Percentiles rank a stretch among this genome's conserved stretches.
Evolutionary conservation across 2,113 vertebrate species (phyloP).

Genomic region (Meriones unguiculatus): DNA sequence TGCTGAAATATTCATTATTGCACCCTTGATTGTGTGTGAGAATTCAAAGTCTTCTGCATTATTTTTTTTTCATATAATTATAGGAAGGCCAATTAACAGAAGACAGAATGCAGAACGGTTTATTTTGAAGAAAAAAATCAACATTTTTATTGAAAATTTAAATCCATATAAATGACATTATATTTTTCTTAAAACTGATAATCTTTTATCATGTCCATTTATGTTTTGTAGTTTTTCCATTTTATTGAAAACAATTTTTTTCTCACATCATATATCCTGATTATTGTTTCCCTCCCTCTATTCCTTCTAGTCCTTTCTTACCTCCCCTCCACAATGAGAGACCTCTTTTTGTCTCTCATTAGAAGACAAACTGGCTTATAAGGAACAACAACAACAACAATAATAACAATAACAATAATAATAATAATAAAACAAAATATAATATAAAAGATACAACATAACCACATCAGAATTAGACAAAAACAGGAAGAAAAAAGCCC

Average conservation of each 20-base stretch:
- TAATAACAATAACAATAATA: background rate
- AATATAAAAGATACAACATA: background rate
- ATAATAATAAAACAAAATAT: background rate
- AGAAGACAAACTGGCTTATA: background rate
- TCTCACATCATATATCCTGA: background rate
- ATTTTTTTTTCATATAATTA: conserved; percentile 82
- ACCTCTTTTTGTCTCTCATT: background rate
- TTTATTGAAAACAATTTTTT: background rate
- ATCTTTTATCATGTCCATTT: background rate
- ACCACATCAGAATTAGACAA: background rate
- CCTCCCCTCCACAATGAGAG: too few species aligned
- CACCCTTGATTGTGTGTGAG: conserved; percentile 84
- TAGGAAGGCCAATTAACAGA: conserved; percentile 78
- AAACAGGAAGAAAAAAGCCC: background rate
- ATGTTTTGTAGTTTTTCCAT: background rate
- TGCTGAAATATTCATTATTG: conserved; percentile 88
- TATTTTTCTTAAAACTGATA: background rate
- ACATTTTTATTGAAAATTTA: background rate
- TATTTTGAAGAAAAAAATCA: background rate
- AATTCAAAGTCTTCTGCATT: conserved; percentile 85
- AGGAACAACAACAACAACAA: background rate
- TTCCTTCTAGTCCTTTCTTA: background rate
- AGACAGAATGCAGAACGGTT: conserved; percentile 70
- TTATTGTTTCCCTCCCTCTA: background rate
- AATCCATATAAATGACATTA: background rate